Evolutionary conservation across 2,113 vertebrate species (phyloP).

Genomic region (Hystrix cristata): DNA sequence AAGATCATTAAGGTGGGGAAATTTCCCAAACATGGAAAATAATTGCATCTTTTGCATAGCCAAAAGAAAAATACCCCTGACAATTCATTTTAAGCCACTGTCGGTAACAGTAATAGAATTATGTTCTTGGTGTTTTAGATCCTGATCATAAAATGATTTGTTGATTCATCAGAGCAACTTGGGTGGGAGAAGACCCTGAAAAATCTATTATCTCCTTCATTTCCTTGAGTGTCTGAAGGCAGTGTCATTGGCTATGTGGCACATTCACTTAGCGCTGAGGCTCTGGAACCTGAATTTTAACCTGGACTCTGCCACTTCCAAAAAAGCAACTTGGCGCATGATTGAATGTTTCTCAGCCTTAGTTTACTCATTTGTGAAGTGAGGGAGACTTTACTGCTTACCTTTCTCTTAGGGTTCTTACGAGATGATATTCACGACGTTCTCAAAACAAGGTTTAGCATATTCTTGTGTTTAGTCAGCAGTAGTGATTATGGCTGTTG

Average conservation of each 20-base stretch:
- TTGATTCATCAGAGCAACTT: background rate
- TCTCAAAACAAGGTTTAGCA: background rate
- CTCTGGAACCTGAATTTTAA: background rate
- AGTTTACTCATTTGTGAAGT: background rate
- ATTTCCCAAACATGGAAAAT: background rate
- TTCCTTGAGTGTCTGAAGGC: background rate
- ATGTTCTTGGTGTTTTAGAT: constrained; percentile 10
- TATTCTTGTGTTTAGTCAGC: background rate
- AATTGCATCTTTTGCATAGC: background rate
- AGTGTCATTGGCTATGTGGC: background rate
- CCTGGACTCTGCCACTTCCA: background rate
- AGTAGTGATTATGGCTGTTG: background rate
- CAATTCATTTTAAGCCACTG: constrained; percentile 2
- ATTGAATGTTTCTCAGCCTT: background rate
- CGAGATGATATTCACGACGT: background rate
- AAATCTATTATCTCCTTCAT: background rate
- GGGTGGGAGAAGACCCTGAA: background rate
- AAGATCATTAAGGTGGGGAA: background rate
- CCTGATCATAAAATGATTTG: background rate
- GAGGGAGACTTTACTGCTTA: background rate
- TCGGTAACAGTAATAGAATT: background rate
- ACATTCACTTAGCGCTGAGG: background rate
- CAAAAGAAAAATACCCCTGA: background rate
- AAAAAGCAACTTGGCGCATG: background rate
- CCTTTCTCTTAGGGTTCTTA: background rate